phyloP scores from a whole-genome alignment of 2,113 vertebrate genomes.

The Vidua macroura region DNA sequence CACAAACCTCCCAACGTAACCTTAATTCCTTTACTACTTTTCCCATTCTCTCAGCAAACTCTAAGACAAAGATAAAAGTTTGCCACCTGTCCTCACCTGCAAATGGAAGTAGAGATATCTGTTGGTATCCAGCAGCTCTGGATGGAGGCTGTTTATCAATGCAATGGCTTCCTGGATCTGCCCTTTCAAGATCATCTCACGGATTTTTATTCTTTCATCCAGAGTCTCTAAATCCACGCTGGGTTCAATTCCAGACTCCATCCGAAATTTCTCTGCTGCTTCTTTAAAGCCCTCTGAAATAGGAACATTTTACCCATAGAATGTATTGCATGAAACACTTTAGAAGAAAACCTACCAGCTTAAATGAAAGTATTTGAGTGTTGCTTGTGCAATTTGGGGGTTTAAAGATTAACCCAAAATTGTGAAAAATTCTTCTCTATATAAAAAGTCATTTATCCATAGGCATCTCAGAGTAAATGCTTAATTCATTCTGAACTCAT shows the following conservation, averaged over 20 bases:
- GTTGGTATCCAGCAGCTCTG: slow-evolving; percentile 94
- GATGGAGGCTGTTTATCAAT: slow-evolving; percentile 95
- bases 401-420: not conserved
- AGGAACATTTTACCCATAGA: not conserved
- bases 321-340: not conserved
- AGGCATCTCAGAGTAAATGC: not conserved
- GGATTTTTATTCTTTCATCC: slow-evolving; percentile 96
- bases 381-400: not conserved
- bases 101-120: slow-evolving; percentile 98
- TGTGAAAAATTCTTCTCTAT: not conserved
- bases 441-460: not conserved
- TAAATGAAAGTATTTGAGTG: not conserved
- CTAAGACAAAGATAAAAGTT: not conserved
- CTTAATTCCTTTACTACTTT: not conserved
- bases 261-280: slow-evolving; percentile 95
- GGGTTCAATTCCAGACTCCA: slow-evolving; percentile 98
- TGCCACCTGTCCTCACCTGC: slow-evolving; percentile 76
- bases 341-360: not conserved
- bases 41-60: not conserved
- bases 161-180: slow-evolving; percentile 97
- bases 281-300: slow-evolving; percentile 96
- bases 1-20: not conserved
- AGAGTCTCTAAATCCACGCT: slow-evolving; percentile 94
- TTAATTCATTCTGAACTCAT: not conserved
- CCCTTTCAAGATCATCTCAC: slow-evolving; percentile 97